A percentile compares a stretch with the other conserved stretches of the same genome.
Conservation (phyloP, 2,888 invertebrate genomes). For the Tachina grossa region DNA sequence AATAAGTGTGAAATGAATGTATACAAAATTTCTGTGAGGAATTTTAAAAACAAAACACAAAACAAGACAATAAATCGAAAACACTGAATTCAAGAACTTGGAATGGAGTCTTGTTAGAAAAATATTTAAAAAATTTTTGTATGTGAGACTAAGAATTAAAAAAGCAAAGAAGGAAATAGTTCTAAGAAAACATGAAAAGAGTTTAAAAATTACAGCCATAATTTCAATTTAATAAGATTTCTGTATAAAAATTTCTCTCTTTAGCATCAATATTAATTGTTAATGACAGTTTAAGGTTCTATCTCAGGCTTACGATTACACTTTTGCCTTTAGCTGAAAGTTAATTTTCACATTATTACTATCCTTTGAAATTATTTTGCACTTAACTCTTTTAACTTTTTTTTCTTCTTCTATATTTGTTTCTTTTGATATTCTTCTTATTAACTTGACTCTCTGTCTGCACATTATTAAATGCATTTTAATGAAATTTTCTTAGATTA, state of each 20-base stretch:
- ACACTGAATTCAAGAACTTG: constrained; percentile 18
- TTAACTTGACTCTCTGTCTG: constrained; percentile 37
- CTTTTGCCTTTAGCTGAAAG: constrained; percentile 6
- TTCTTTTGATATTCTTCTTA: constrained; percentile 25
- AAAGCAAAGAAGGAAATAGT: no score
- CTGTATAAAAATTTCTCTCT: no score
- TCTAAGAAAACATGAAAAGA: no score
- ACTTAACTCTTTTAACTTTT: constrained; percentile 29
- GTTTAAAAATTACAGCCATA: no score
- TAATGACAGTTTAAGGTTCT: neutral
- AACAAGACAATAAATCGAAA: constrained; percentile 1
- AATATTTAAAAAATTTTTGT: neutral
- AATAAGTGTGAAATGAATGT: constrained; percentile 10
- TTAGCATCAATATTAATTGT: neutral
- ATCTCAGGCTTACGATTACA: neutral
- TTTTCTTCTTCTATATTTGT: constrained; percentile 26
- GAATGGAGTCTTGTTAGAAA: constrained; percentile 31
- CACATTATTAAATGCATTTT: constrained; percentile 53
- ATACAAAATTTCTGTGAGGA: neutral
- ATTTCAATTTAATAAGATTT: no score
- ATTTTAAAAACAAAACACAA: neutral
- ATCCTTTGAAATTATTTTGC: constrained; percentile 33
- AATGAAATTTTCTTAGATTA: constrained; percentile 43
- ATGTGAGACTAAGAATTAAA: no score
- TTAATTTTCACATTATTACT: constrained; percentile 19